Evolutionary conservation across 2,797 vertebrate genomes (phyloP), one percentile per base, ranked within the genome.

Genomic region (Echeneis naucrates): DNA sequence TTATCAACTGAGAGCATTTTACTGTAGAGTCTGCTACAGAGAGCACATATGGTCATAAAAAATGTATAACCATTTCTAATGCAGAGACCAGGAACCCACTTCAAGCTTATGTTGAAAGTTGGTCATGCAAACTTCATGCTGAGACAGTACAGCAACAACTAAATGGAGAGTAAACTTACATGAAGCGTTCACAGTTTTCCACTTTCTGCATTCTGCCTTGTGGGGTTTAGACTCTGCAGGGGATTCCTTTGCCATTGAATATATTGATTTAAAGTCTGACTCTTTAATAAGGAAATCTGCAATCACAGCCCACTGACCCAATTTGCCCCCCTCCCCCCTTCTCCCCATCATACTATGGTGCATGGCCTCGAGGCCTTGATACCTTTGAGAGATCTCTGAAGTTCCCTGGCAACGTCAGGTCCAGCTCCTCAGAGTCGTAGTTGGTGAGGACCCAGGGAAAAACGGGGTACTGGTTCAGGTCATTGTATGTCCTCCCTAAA

Each of bases 321-420:
- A 4, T 53, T 58, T 44, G 13, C 33, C 27, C 45, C 24, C 33
- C 8, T 14, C 33, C 27, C 45, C 24, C 33, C 8, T 14, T 55
- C 14, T 56, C 37, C 23, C 37, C 17, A 23, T 75, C 40, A 70
- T 45, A 56, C 64, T 48, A 50, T 60, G 48, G 55, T 68, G 63
- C 58, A 48, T 37, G 53, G 70, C 45, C 45, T 19, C 68, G 58
- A 77, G 50, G 75, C 62, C 92, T 92, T 86, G 32, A 87, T 97
- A 99, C 98, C 97, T 99, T 99, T 82, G 98, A 99, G 80, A 99
- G 95, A 91, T 99, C 98, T 92, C 98, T 96, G 94, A 99, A 99
- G 95, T 99, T 99, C 78, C 96, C 96, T 33, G 98, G 97, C 87
- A 99, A 91, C 82, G 98, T 99, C 85, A 99, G 92, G 89, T 99